Evolutionary conservation across 2,888 invertebrate species (phyloP), one percentile per base, ranked within the genome.

Genomic region (Calliopum simillimum): DNA sequence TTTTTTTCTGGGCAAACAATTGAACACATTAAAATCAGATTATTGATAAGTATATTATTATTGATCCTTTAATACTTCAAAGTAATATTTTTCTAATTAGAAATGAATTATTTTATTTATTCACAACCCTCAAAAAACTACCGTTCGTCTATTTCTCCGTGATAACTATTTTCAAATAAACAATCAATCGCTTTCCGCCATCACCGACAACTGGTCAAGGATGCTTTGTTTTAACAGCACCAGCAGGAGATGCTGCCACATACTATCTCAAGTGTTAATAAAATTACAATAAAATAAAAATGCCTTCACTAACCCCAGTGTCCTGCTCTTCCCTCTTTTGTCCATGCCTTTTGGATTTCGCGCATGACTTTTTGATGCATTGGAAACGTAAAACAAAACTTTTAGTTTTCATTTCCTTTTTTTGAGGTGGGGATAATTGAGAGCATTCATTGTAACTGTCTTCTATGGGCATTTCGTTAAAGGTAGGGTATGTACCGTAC

Each of bases 331-430:
- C 65, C 65, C 67, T 44, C 71, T 19, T 47, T 8, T 62, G 67
- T 72, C 68, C 69, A 71, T 70, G 63, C 69, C 43, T 67, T n/a
- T 66, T 8, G 61, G 14, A 13, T 49, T 68, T 23, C 58, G 76
- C 76, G 76, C 76, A 76, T 76, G 76, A 66, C 72, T 51, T 61
- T 21, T 55, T 53, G 65, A 41, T 21, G 49, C 62, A 68, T 53
- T 21, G 51, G 61, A 64, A 47, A 56, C 14, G 25, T 53, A 55
- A 63, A 69, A 56, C 47, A 33, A 33, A 33, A 33, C 8, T 33
- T 33, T 33, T 33, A 33, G 4, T 33, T 33, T 33, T n/a, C n/a
- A 8, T 8, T 33, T 33, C 1, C 8, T 2, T 33, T 6, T 33
- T 33, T 33, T 33, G 33, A 33, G 33, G 4, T 33, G 8, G 33